A percentile compares a stretch with the other conserved stretches of the same genome.
phyloP scores from a whole-genome alignment of 2,888 invertebrate species.

The Listrodromus nycthemerus region DNA sequence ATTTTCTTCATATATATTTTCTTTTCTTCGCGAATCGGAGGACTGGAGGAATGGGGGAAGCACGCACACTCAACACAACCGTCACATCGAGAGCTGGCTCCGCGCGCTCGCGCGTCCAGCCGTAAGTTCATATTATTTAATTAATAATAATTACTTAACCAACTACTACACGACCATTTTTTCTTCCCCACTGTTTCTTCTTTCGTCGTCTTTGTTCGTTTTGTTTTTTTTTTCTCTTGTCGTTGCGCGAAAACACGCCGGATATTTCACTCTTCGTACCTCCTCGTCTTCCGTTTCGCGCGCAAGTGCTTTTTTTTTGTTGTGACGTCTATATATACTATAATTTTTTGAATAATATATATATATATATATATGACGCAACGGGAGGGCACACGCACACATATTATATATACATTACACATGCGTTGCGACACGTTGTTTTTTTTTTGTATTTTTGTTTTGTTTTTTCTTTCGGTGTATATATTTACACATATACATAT shows the following conservation, averaged over 20 bases:
- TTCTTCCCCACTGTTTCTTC: constrained; percentile 48
- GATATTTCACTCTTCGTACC: not conserved
- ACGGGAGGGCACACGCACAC: constrained; percentile 60
- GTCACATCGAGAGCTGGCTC: constrained; percentile 83
- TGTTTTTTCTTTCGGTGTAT: constrained; percentile 74
- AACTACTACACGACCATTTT: constrained; percentile 81
- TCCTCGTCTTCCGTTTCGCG: constrained; percentile 51
- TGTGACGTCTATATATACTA: constrained; percentile 67
- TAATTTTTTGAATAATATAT: constrained; percentile 64
- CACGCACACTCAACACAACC: constrained; percentile 84
- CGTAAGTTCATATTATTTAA: constrained; percentile 81
- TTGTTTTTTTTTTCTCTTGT: constrained; percentile 55
- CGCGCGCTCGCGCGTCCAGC: constrained; percentile 74
- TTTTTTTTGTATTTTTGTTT: too few relatives aligned
- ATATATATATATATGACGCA: constrained; percentile 64
- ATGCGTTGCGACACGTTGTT: constrained; percentile 69
- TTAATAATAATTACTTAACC: constrained; percentile 77
- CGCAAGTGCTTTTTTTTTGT: constrained; percentile 18
- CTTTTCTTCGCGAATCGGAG: constrained; percentile 34
- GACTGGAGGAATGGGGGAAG: constrained; percentile 75
- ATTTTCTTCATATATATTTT: constrained; percentile 31
- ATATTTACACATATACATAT: constrained; percentile 83
- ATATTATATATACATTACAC: constrained; percentile 75
- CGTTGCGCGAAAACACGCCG: not conserved
- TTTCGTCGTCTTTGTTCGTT: constrained; percentile 43